Evolutionary conservation across 2,797 vertebrate species (phyloP).

Genomic region (Apogon talboti): DNA sequence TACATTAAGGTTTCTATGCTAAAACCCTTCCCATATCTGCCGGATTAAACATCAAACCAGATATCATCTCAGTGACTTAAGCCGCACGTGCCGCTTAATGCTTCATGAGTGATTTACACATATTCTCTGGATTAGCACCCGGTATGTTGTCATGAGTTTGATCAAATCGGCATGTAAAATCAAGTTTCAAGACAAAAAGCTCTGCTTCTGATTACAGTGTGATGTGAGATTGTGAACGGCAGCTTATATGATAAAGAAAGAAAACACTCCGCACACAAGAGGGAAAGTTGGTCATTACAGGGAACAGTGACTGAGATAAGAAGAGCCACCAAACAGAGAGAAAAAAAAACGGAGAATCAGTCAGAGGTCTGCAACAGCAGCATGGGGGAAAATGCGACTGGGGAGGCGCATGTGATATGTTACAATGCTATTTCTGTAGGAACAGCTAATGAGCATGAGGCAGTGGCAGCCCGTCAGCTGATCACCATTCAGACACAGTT

Average conservation of each 20-base stretch:
- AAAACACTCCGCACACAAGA: neutral
- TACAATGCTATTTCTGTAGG: conserved; percentile 60
- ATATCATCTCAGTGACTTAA: conserved; percentile 33
- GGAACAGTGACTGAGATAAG: conserved; percentile 11
- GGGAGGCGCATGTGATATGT: conserved; percentile 38
- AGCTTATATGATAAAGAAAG: neutral
- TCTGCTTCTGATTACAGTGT: neutral
- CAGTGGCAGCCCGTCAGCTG: conserved; percentile 40
- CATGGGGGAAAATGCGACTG: conserved; percentile 13
- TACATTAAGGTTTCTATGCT: conserved; percentile 45
- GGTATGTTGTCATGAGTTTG: conserved; percentile 6
- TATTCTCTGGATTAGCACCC: conserved; percentile 45
- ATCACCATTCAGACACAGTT: conserved; percentile 15
- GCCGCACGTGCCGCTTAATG: conserved; percentile 8
- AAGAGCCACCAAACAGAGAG: conserved; percentile 2
- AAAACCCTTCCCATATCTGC: conserved; percentile 41
- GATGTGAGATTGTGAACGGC: neutral
- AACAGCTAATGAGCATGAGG: conserved; percentile 60
- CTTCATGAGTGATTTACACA: conserved; percentile 10
- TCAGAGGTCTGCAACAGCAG: conserved; percentile 7
- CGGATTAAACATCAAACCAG: conserved; percentile 47
- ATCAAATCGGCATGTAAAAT: conserved; percentile 2
- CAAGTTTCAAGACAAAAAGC: neutral
- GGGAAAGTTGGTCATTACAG: conserved; percentile 8
- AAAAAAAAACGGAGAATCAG: neutral